Percentiles rank a stretch among this genome's conserved stretches.
phyloP scores from a whole-genome alignment of 1,140 invertebrate species.

The Drosophila santomea region DNA sequence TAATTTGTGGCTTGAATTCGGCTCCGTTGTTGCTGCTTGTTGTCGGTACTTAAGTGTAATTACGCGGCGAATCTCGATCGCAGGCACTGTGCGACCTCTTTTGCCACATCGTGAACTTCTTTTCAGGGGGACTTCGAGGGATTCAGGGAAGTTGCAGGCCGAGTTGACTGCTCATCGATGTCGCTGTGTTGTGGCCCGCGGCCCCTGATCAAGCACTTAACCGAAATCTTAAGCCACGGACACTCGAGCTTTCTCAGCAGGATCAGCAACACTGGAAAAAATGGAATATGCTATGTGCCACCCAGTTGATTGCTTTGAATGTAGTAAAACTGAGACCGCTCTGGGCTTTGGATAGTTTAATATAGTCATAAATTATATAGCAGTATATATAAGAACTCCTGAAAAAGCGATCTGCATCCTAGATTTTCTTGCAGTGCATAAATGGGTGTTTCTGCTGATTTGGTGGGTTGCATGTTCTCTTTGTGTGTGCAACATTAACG shows the following conservation, averaged over 20 bases:
- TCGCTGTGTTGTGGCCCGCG: constrained; percentile 17
- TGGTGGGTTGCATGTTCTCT: constrained; percentile 48
- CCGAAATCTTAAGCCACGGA: constrained; percentile 41
- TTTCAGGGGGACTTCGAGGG: constrained; percentile 16
- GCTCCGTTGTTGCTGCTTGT: constrained; percentile 45
- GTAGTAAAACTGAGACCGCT: no score
- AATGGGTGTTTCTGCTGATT: constrained; percentile 41
- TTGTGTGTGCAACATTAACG: constrained; percentile 58
- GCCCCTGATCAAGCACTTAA: constrained; percentile 31
- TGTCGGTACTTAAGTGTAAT: constrained; percentile 79
- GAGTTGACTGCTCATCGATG: constrained; percentile 42
- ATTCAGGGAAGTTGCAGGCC: constrained; percentile 20
- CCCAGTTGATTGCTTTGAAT: no score
- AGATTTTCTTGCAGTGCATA: constrained; percentile 6
- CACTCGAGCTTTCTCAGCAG: constrained; percentile 30
- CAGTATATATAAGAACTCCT: no score
- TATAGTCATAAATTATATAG: no score
- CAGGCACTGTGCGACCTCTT: constrained; percentile 64
- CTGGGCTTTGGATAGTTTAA: no score
- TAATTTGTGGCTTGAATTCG: constrained; percentile 70
- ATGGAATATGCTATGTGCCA: no score
- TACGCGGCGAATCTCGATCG: constrained; percentile 61
- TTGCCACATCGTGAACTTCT: constrained; percentile 72
- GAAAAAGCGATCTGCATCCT: no score
- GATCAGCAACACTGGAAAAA: constrained; percentile 23